These are phyloP conservation scores for Philereme transversata DNA, from an alignment of 2,888 invertebrate species.

Conservation along the genomic window DNA sequence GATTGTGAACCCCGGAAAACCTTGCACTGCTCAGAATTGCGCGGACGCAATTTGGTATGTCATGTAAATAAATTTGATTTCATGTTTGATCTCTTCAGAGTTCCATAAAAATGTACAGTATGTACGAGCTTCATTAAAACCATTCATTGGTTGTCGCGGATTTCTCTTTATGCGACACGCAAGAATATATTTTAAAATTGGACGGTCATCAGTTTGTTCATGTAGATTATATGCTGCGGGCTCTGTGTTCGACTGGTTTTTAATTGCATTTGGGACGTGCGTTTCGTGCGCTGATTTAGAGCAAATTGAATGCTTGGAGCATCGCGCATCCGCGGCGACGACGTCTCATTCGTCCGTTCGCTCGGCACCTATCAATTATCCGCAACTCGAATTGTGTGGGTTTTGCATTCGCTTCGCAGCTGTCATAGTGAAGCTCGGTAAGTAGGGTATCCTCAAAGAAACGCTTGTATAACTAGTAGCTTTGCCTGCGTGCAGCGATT, in stretches of 20 bases:
- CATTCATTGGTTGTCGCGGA: constrained; percentile 44
- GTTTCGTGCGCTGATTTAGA: constrained; percentile 66
- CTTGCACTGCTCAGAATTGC: constrained; percentile 16
- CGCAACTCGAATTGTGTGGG: constrained; percentile 52
- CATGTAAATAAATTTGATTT: constrained; percentile 23
- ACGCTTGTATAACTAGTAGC: not conserved
- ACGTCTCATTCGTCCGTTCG: constrained; percentile 60
- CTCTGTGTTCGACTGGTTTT: constrained; percentile 60
- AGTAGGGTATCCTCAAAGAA: constrained; percentile 1
- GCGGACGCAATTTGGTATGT: constrained; percentile 15
- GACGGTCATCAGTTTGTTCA: constrained; percentile 58
- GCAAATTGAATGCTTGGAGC: constrained; percentile 71
- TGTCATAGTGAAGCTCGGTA: constrained; percentile 4
- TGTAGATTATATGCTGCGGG: constrained; percentile 65
- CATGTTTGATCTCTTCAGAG: constrained; percentile 36
- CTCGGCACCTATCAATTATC: constrained; percentile 67
- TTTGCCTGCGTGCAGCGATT: not conserved
- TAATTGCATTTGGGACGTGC: constrained; percentile 61
- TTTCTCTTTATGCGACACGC: constrained; percentile 43
- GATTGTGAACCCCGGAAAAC: constrained; percentile 27
- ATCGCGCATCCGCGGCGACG: constrained; percentile 54
- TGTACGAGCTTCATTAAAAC: constrained; percentile 36
- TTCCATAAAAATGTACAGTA: constrained; percentile 36
- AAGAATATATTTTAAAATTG: constrained; percentile 52
- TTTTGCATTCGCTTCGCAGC: constrained; percentile 45